Evolutionary conservation across 2,888 invertebrate genomes (phyloP).

Genomic region (Ectemnius continuus): DNA sequence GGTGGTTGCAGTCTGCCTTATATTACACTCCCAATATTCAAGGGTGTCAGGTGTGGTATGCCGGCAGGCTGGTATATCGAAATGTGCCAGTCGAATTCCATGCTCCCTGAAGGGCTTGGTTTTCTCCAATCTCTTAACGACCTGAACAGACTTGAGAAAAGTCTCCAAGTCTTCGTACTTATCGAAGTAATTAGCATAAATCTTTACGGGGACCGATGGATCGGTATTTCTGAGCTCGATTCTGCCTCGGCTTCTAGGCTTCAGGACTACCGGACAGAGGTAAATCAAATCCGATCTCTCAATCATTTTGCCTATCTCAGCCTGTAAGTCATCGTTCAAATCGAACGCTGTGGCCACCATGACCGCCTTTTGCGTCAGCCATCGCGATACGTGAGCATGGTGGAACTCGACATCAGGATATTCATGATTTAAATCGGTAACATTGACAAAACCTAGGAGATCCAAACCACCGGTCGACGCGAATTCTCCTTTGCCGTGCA

Average conservation of each 20-base stretch:
- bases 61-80: slow-evolving; percentile 67
- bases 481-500: slow-evolving; percentile 77
- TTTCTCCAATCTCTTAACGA: slow-evolving; percentile 60
- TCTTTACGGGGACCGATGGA: slow-evolving; percentile 79
- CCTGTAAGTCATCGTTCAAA: slow-evolving; percentile 50
- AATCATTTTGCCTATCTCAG: slow-evolving; percentile 10
- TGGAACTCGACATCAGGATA: slow-evolving; percentile 82
- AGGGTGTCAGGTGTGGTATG: slow-evolving; percentile 60
- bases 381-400: slow-evolving; percentile 77
- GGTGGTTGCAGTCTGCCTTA: slow-evolving; percentile 80
- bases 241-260: slow-evolving; percentile 78
- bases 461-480: slow-evolving; percentile 78
- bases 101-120: slow-evolving; percentile 63
- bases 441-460: slow-evolving; percentile 80
- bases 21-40: slow-evolving; percentile 79
- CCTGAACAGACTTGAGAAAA: slow-evolving; percentile 69
- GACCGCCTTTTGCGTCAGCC: slow-evolving; percentile 29
- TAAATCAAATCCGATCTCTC: slow-evolving; percentile 61
- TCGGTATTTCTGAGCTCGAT: slow-evolving; percentile 78
- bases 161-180: slow-evolving; percentile 76
- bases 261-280: slow-evolving; percentile 72
- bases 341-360: slow-evolving; percentile 37
- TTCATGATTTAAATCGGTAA: slow-evolving; percentile 76
- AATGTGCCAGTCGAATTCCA: slow-evolving; percentile 48
- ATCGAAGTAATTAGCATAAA: slow-evolving; percentile 80